phyloP scores from a whole-genome alignment of 2,888 invertebrate species.

The Zhengitettix transpicula region DNA sequence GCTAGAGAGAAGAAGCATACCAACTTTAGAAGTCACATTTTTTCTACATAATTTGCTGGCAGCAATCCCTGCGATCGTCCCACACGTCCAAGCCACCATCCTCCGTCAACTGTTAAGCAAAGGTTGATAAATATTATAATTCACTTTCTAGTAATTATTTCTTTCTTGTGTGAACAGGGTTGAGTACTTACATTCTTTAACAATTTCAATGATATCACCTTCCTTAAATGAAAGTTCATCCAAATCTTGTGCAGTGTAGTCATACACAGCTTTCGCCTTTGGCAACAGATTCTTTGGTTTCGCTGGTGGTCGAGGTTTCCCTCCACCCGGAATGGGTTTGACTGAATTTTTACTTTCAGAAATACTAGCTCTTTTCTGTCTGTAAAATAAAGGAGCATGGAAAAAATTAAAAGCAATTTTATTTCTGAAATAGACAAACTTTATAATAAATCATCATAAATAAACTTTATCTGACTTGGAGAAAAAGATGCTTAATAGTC shows the following conservation, averaged over 20 bases:
- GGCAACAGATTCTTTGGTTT: constrained; percentile 29
- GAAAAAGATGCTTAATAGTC: too few relatives aligned
- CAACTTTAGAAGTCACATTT: constrained; percentile 16
- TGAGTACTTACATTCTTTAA: constrained; percentile 33
- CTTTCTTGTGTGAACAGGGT: too few relatives aligned
- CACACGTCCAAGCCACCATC: constrained; percentile 49
- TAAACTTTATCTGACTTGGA: background rate
- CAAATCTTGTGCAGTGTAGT: constrained; percentile 45
- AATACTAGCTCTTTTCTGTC: constrained; percentile 16
- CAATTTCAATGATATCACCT: constrained; percentile 40
- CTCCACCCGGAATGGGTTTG: constrained; percentile 23
- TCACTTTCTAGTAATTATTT: background rate
- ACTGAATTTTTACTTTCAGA: background rate
- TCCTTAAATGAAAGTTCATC: constrained; percentile 44
- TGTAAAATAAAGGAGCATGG: constrained; percentile 5
- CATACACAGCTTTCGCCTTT: constrained; percentile 35
- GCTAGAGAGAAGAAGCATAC: too few relatives aligned
- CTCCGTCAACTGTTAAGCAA: constrained; percentile 36
- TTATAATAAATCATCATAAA: too few relatives aligned
- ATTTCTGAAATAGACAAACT: background rate
- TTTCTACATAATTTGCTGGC: constrained; percentile 45
- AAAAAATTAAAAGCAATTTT: background rate
- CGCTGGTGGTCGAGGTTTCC: constrained; percentile 24
- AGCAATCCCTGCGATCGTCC: constrained; percentile 40
- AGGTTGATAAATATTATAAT: too few relatives aligned